A percentile compares a stretch with the other conserved stretches of the same genome.
phyloP scores from a whole-genome alignment of 2,888 invertebrate species.

The Lycia hirtaria region DNA sequence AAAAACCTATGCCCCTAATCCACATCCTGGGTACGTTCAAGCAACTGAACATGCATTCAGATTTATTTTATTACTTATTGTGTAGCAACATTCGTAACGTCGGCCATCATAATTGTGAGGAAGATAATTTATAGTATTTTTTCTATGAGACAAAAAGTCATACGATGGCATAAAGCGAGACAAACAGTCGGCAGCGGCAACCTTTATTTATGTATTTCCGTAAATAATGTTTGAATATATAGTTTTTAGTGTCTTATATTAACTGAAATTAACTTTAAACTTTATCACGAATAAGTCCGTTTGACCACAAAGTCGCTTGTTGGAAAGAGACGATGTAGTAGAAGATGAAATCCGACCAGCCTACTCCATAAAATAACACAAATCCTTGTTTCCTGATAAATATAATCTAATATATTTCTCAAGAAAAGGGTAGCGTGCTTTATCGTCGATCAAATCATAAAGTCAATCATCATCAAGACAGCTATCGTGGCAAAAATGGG shows the following conservation, averaged over 20 bases:
- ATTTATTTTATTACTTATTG: slow-evolving; percentile 43
- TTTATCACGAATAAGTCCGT: no score
- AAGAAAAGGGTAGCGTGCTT: no score
- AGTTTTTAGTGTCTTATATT: background rate
- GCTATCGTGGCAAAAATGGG: no score
- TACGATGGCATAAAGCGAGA: slow-evolving; percentile 6
- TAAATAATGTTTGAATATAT: background rate
- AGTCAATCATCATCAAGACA: no score
- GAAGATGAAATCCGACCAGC: no score
- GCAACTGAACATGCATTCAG: slow-evolving; percentile 33
- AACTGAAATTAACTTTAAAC: background rate
- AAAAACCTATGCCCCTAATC: background rate
- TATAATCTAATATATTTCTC: no score
- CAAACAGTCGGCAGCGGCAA: background rate
- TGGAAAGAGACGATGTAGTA: no score
- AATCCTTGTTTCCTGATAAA: no score
- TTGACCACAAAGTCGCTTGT: no score
- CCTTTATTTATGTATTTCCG: background rate
- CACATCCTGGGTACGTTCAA: background rate
- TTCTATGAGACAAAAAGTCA: slow-evolving; percentile 18
- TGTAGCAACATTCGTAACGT: slow-evolving; percentile 38
- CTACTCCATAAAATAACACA: no score
- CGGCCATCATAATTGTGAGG: slow-evolving; percentile 28
- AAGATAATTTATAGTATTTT: slow-evolving; percentile 30
- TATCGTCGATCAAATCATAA: no score